Conservation (phyloP, 2,797 vertebrate species). For the Lepus townsendii region DNA sequence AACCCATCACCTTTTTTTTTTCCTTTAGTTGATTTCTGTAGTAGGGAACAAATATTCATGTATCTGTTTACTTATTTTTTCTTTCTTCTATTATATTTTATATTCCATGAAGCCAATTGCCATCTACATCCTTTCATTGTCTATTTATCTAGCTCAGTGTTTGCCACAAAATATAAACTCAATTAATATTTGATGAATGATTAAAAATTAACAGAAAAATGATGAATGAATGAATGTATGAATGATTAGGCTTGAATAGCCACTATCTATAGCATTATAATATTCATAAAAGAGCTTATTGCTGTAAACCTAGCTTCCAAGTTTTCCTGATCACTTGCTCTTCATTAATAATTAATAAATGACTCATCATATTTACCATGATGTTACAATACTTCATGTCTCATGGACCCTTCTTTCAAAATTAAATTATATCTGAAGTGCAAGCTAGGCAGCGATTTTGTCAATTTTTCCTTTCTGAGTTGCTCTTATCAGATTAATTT, state of each 20-base stretch:
- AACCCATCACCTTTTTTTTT: background rate
- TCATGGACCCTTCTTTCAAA: slow-evolving; percentile 70
- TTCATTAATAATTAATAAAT: slow-evolving; percentile 78
- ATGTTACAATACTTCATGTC: slow-evolving; percentile 72
- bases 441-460: slow-evolving; percentile 82
- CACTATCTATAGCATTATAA: background rate
- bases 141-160: background rate
- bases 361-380: slow-evolving; percentile 74
- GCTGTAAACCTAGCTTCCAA: background rate
- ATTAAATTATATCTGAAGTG: slow-evolving; percentile 81
- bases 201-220: background rate
- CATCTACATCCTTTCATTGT: background rate
- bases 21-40: background rate
- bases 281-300: background rate
- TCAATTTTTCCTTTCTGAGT: slow-evolving; percentile 75
- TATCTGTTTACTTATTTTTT: background rate
- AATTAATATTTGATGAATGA: background rate
- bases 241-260: background rate
- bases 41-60: background rate
- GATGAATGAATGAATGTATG: background rate
- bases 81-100: background rate
- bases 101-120: background rate
- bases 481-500: slow-evolving; percentile 80
- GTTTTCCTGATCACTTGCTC: slow-evolving; percentile 73
- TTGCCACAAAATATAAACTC: background rate